Evolutionary conservation across 2,113 vertebrate species (phyloP), one percentile per base, ranked within the genome.

Genomic region (Empidonax alnorum): DNA sequence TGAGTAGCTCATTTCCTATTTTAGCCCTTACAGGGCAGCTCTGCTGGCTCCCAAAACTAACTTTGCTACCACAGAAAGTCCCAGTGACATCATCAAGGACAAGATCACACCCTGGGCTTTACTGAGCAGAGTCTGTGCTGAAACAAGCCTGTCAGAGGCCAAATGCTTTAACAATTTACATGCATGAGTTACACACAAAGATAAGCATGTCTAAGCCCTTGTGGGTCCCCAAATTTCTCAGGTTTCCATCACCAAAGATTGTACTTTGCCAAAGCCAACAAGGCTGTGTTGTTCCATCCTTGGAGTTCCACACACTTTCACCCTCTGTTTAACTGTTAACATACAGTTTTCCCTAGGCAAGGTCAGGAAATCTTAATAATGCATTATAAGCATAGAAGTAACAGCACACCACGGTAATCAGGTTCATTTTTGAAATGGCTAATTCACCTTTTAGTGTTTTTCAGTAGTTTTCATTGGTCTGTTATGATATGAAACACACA

Each of bases 201-300:
- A 87, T 82, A 91, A 79, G 69, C 44, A 27, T 61, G 53, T 65
- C 66, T 61, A 69, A 94, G 66, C 39, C 50, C 61, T 69, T 72
- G 49, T 62, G 55, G 41, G n/a, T 84, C 49, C 62, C 66, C 84
- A 87, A 9, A 69, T 82, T 89, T 79, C 69, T 92, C 28, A 66
- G 44, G 50, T 78, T 75, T 79, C 92, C 84, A 53, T 78, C 58
- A 41, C 58, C 65, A 12, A 14, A 35, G 58, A 24, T 33, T 66
- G 27, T n/a, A 14, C 33, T 65, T 90, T 78, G 75, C 90, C 87
- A 93, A 93, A 94, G 53, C 49, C 83, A 88, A 67, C 79, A 85
- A 68, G 71, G 72, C 67, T 46, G 21, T 73, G 30, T 62, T 85
- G 62, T 84, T 96, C 71, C 44, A 24, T 58, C 77, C 59, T 66